Conservation (phyloP, 2,888 invertebrate species). For the Tribolium freemani region DNA sequence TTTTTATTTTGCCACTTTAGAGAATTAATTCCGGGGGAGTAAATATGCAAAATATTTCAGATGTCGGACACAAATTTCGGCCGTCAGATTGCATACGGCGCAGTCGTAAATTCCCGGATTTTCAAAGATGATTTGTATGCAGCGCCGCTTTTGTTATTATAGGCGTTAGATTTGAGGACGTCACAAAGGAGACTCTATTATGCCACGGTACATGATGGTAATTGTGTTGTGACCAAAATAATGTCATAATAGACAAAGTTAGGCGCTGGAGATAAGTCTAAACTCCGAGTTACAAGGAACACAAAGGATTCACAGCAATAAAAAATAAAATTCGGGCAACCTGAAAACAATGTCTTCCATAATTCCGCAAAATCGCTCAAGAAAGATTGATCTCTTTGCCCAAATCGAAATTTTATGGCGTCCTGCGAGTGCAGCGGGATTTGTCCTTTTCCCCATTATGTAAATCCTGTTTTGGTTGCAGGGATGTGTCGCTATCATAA, state of each 20-base stretch:
- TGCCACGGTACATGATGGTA: neutral
- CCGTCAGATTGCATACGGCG: neutral
- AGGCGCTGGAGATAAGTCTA: too few species aligned
- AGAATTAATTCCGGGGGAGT: neutral
- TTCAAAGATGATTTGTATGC: constrained; percentile 5
- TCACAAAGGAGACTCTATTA: constrained; percentile 11
- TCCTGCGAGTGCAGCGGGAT: constrained; percentile 3
- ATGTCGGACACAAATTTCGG: too few species aligned
- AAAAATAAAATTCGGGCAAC: neutral
- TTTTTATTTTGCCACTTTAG: neutral
- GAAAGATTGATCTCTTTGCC: too few species aligned
- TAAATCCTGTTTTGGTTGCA: constrained; percentile 67
- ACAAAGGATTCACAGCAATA: too few species aligned
- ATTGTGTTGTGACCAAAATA: neutral
- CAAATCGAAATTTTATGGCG: too few species aligned
- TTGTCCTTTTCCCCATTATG: constrained; percentile 8
- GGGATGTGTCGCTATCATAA: constrained; percentile 79
- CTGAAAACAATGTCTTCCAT: too few species aligned
- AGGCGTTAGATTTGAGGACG: neutral
- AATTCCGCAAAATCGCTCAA: too few species aligned
- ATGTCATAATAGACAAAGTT: neutral
- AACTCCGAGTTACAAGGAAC: too few species aligned
- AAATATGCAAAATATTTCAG: too few species aligned
- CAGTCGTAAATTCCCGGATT: neutral
- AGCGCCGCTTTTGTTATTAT: neutral